Base-by-base conservation (phyloP, 1,140 invertebrate genomes). In the Phenacoccus solenopsis region DNA sequence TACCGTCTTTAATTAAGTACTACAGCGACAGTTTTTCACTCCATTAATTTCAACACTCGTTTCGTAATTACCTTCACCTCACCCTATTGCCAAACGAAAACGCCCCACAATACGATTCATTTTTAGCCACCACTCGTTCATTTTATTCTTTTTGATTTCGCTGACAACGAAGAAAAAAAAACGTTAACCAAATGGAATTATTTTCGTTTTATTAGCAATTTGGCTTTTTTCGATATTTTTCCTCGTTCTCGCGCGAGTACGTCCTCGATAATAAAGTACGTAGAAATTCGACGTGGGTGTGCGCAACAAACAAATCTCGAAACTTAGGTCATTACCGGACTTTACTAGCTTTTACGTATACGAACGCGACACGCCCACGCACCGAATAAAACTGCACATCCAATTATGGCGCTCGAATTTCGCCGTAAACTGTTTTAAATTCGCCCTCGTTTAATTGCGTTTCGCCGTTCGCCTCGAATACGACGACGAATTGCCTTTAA, bases 311-410 rank as follows among this genome's bases (percentile, higher is more conserved):
- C 38, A 49, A 49, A 49, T 49, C 38, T 49, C 38, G 20, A 49
- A 49, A 49, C 38, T 49, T 49, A 49, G 38, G 38, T 49, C 38
- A 49, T 49, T 49, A 49, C 38, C 38, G 38, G 38, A 49, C 38
- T 49, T 49, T 49, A 49, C 38, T 49, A 49, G 38, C 38, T 49
- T 49, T 49, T 49, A 49, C 38, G 38, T 49, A 49, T 49, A 16
- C n/a, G n/a, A 16, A 49, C 38, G 12, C 12, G 16, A 16, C 38
- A 49, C 38, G 38, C 38, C 38, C 38, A 49, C 16, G 13, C 20
- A 3, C 12, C 38, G 38, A 49, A 32, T 32, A 13, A 49, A 49
- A 49, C 38, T n/a, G 38, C 38, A 49, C 38, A 49, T 49, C 38
- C 38, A 49, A 49, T 49, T 49, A 49, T 49, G 13, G 38, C 20